These are phyloP conservation scores for Nyctibius bracteatus DNA, from an alignment of 2,113 vertebrate genomes.

Conservation along the genomic window DNA sequence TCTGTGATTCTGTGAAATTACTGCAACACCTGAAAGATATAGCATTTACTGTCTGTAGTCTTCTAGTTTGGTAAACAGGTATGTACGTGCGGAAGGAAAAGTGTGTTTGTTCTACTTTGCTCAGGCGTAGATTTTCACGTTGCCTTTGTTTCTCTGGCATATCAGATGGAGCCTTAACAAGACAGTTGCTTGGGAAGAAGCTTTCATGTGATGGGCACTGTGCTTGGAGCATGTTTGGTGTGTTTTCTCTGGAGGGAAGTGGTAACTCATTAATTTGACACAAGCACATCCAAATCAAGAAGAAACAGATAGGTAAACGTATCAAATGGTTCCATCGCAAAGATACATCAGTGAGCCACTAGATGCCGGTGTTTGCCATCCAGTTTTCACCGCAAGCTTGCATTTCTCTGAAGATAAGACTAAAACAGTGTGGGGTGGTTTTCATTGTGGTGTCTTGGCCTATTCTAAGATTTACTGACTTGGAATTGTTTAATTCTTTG, in stretches of 20 bases:
- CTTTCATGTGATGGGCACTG: not conserved
- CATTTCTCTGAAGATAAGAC: not conserved
- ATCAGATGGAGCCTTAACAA: not conserved
- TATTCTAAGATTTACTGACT: not conserved
- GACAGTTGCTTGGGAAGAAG: not conserved
- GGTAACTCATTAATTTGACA: not conserved
- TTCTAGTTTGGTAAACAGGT: not conserved
- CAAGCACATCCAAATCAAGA: not conserved
- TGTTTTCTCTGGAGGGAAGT: not conserved
- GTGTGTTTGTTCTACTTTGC: not conserved
- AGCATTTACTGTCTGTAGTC: not conserved
- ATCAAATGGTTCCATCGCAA: not conserved
- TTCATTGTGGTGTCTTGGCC: not conserved
- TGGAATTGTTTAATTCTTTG: not conserved
- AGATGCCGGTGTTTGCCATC: slow-evolving; percentile 1
- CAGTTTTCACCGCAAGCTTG: not conserved
- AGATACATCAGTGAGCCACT: not conserved
- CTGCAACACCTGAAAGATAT: not conserved
- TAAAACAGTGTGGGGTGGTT: not conserved
- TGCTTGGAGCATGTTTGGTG: not conserved
- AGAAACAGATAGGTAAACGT: not conserved
- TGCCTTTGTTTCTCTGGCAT: not conserved
- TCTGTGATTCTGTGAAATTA: no score
- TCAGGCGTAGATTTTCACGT: not conserved
- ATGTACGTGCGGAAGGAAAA: not conserved